Evolutionary conservation across 2,797 vertebrate genomes (phyloP), one percentile per base, ranked within the genome.

Genomic region (Argya squamiceps): DNA sequence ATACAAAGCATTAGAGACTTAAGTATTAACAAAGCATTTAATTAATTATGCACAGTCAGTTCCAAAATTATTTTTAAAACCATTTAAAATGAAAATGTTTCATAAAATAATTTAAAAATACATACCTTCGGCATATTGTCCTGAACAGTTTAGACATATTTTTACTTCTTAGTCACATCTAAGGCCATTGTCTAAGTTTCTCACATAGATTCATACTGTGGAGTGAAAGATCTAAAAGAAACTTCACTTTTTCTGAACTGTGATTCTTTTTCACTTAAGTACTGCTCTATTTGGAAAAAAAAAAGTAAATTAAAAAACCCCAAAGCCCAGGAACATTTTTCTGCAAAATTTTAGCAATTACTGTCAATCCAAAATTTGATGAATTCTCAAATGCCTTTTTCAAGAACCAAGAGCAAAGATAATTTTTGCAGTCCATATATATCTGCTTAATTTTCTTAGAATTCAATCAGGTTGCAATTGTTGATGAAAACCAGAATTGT

Each of bases 61-160:
- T 95, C n/a, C 56, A 84, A 88, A 77, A 46, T 43, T 12, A 52
- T 89, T 64, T 92, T 96, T 76, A 79, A 97, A 88, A 58, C 24
- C 55, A 71, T 23, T 74, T 84, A 71, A 89, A 96, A 81, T 87
- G 16, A 88, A 95, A 90, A 55, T 53, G 8, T 3, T 56, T 85
- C 32, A 8, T 37, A 67, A 94, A 67, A 52, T 23, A 94, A 88
- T 78, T 70, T 67, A 15, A 83, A 89, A 26, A 62, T 87, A 15
- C 20, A 55, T 12, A 32, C 2, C 7, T 86, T 78, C 74, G 55
- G 11, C 16, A 23, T 22, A 65, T 27, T 2, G 73, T 74, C 22
- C 47, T 56, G 11, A 11, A 39, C 16, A 5, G 6, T 8, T 94
- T 76, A 65, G 15, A 47, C 4, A 37, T 60, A 74, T 34, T 70